Evolutionary conservation across 2,888 invertebrate genomes (phyloP).

Genomic region (Phaedon cochleariae): DNA sequence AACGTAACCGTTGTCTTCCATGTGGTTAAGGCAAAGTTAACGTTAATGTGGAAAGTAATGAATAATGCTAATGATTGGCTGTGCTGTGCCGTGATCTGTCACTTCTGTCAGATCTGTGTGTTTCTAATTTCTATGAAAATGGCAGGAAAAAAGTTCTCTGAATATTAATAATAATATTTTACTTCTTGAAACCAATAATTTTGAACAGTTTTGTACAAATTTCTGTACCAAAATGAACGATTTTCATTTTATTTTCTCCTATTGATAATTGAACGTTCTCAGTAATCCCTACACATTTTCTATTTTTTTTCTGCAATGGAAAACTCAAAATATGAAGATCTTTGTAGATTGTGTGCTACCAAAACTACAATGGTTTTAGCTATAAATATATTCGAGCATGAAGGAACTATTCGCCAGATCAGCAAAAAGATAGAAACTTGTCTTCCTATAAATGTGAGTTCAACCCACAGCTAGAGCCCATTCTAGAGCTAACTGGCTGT

Average conservation of each 20-base stretch:
- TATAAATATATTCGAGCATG: conserved; percentile 59
- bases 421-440: conserved; percentile 68
- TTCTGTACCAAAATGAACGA: background rate
- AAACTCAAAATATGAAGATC: conserved; percentile 53
- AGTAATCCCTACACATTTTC: too few species aligned
- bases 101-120: too few species aligned
- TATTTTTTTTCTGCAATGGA: conserved; percentile 17
- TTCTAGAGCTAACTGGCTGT: background rate
- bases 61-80: too few species aligned
- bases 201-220: too few species aligned
- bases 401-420: conserved; percentile 65
- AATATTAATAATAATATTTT: too few species aligned
- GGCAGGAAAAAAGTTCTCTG: too few species aligned
- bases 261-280: background rate
- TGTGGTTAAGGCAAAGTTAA: too few species aligned
- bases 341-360: conserved; percentile 60
- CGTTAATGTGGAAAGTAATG: too few species aligned
- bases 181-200: too few species aligned
- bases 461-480: background rate
- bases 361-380: conserved; percentile 57
- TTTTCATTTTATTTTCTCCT: background rate
- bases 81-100: too few species aligned
- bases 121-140: too few species aligned
- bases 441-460: conserved; percentile 65
- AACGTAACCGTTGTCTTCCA: too few species aligned